These are phyloP conservation scores for Emys orbicularis DNA, from an alignment of 2,797 vertebrate species.

Conservation along the genomic window DNA sequence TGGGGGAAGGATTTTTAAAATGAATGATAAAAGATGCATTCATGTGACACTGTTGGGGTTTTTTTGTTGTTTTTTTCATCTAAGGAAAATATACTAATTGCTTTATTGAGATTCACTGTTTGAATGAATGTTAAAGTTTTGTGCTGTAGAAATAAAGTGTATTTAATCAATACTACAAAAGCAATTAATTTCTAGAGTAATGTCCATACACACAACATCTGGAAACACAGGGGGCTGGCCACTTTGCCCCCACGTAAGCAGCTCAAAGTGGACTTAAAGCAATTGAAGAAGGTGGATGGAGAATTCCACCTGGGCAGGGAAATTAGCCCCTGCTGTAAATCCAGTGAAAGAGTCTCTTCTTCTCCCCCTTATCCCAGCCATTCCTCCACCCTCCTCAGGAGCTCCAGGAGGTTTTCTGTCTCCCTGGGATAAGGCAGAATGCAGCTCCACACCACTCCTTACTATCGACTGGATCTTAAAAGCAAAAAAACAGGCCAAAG, in stretches of 20 bases:
- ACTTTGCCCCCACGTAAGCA: background rate
- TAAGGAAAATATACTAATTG: background rate
- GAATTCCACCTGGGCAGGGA: background rate
- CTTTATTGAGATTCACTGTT: background rate
- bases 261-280: background rate
- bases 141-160: background rate
- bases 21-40: background rate
- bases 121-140: background rate
- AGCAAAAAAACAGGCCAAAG: no score
- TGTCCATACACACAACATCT: background rate
- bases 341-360: background rate
- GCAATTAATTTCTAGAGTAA: background rate
- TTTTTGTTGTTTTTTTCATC: background rate
- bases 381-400: background rate
- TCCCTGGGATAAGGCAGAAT: background rate
- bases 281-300: background rate
- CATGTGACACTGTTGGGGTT: background rate
- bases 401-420: background rate
- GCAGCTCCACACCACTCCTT: background rate
- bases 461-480: background rate
- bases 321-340: background rate
- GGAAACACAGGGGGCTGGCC: background rate
- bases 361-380: background rate
- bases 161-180: background rate
- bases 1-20: background rate